phyloP scores from a whole-genome alignment of 2,797 vertebrate species.

The Malurus splendens region DNA sequence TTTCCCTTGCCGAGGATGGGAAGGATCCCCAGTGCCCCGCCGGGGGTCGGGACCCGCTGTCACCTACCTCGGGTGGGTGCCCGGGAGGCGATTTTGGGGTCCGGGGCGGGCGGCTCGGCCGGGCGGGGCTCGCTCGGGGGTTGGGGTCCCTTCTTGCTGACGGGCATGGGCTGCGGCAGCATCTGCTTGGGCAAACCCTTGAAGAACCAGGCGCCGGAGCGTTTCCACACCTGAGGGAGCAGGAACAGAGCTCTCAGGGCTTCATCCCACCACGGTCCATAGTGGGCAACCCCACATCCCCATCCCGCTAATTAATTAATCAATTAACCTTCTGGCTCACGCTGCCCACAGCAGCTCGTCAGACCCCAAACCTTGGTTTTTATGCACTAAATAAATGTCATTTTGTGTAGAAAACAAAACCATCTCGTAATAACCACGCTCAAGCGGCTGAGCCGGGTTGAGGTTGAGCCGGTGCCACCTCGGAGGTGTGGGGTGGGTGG shows the following conservation, averaged over 20 bases:
- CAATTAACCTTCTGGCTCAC: background rate
- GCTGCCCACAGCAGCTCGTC: fast-evolving
- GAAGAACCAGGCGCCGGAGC: constrained; percentile 96
- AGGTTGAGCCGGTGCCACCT: fast-evolving
- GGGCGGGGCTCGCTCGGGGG: background rate
- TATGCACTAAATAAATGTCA: fast-evolving
- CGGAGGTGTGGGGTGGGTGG: background rate
- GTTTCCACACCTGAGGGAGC: constrained; percentile 85
- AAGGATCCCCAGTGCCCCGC: background rate
- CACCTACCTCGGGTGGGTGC: constrained; percentile 66
- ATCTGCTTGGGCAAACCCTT: constrained; percentile 84
- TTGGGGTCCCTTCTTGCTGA: constrained; percentile 70
- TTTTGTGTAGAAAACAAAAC: background rate
- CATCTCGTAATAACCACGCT: fast-evolving
- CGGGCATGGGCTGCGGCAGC: constrained; percentile 81
- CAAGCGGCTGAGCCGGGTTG: fast-evolving
- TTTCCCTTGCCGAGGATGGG: fast-evolving
- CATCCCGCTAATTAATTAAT: background rate
- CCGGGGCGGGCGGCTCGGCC: constrained; percentile 13
- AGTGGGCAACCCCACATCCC: fast-evolving
- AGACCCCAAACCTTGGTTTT: background rate
- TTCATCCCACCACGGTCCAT: background rate
- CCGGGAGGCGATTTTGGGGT: constrained; percentile 50
- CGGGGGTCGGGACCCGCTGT: fast-evolving
- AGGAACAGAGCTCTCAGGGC: background rate